These are phyloP conservation scores for Malacoctenus gilli DNA, from an alignment of 2,797 vertebrate species.

Conservation along the genomic window DNA sequence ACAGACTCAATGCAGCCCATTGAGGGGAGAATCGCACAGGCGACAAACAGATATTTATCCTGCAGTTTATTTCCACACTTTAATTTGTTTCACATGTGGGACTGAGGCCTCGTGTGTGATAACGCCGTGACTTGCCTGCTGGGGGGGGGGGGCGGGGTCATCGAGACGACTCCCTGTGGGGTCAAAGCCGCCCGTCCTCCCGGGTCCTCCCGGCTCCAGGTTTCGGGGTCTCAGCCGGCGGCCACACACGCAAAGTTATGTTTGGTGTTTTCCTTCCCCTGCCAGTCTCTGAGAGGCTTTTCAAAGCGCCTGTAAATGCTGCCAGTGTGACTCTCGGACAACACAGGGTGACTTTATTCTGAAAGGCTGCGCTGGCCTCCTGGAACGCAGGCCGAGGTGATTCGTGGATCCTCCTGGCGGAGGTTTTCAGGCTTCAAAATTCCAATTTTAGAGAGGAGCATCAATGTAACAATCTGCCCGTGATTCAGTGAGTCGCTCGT, in stretches of 20 bases:
- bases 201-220: too few relatives aligned
- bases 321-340: constrained; percentile 48
- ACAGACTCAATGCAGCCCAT: constrained; percentile 42
- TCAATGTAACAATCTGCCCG: too few relatives aligned
- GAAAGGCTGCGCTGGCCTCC: constrained; percentile 43
- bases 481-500: too few relatives aligned
- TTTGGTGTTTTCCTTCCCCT: constrained; percentile 68
- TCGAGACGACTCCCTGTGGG: constrained; percentile 51
- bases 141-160: constrained; percentile 1
- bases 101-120: constrained; percentile 47
- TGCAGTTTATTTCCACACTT: constrained; percentile 46
- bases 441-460: too few relatives aligned
- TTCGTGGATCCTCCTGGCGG: too few relatives aligned
- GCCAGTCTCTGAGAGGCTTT: constrained; percentile 63
- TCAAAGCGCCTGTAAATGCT: constrained; percentile 66
- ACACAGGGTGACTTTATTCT: constrained; percentile 48
- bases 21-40: constrained; percentile 39
- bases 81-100: constrained; percentile 27
- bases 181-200: constrained; percentile 40
- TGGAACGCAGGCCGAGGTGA: too few relatives aligned
- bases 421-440: too few relatives aligned
- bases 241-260: constrained; percentile 66
- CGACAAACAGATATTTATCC: constrained; percentile 46
- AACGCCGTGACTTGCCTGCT: constrained; percentile 9
- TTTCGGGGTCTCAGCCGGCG: constrained; percentile 31